Conservation (phyloP, 2,797 vertebrate genomes). For the Acropternis orthonyx region DNA sequence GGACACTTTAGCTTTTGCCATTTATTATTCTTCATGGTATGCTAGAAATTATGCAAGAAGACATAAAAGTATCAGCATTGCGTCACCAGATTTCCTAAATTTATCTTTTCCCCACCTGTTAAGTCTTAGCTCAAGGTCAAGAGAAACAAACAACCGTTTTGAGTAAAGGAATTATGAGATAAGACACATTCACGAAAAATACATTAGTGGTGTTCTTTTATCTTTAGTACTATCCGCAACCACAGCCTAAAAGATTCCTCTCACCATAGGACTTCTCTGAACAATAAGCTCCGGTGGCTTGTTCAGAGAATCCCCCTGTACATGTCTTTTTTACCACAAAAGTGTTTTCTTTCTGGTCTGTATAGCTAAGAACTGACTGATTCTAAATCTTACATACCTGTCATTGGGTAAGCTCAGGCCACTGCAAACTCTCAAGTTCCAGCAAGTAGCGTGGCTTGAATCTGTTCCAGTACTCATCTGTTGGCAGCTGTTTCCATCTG, state of each 20-base stretch:
- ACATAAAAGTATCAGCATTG: not conserved
- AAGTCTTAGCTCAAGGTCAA: not conserved
- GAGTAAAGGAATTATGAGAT: not conserved
- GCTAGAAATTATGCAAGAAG: not conserved
- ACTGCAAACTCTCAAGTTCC: not conserved
- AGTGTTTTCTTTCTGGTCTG: not conserved
- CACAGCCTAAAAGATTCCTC: not conserved
- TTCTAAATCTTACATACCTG: not conserved
- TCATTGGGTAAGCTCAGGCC: not conserved
- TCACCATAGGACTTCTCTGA: not conserved
- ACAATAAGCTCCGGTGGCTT: not conserved
- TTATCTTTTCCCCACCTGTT: not conserved
- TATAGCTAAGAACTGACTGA: not conserved
- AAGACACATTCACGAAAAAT: not conserved
- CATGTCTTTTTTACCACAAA: not conserved
- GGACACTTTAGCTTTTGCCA: not conserved
- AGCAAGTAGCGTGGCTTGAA: not conserved
- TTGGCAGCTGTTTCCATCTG: constrained; percentile 34
- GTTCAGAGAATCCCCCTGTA: not conserved
- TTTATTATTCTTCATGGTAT: not conserved
- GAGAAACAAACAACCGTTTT: not conserved
- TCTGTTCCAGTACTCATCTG: not conserved
- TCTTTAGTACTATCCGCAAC: not conserved
- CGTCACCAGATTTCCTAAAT: not conserved
- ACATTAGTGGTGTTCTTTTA: not conserved